Base-by-base conservation (phyloP, 1,140 invertebrate genomes). In the Formica selysi region DNA sequence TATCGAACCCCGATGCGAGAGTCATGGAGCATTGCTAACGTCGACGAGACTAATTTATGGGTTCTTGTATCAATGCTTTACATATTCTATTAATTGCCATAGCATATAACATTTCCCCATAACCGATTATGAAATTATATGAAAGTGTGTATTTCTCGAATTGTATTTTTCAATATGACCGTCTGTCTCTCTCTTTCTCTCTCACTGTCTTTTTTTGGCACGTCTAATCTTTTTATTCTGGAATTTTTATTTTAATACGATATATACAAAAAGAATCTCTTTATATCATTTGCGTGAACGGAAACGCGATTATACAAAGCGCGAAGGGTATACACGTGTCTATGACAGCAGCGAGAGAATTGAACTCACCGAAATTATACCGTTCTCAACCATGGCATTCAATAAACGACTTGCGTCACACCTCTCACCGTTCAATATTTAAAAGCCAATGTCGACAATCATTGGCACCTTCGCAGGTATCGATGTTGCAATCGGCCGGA, bases 31-130 rank as follows among this genome's bases (percentile, higher is more conserved):
- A n/a, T 32, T 44, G 32, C 36, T 81, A 57, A 81, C 51, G 67
- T 29, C 36, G 26, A 59, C 68, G 29, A 59, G 48, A 59, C 11
- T 71, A 59, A 81, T n/a, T 19, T n/a, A 71, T 71, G 26, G 26
- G 38, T 81, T 80, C 44, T 70, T 38, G 48, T 64, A 19, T 22
- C 26, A 22, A 0, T 80, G 57, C 32, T 51, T 65, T 65, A 19
- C 26, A 11, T 57, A 38, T 70, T 70, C 48, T n/a, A 70, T 70
- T 80, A 70, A 41, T 44, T 32, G 7, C 5, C 38, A 38, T 29
- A 80, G 32, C n/a, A 54, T 36, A 57, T 81, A 81, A 81, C 32
- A 81, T 59, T 70, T 71, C 29, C 11, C 7, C 6, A 57, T 51
- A 51, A 51, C 11, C 16, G 67, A 59, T 81, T 81, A 41, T 51